phyloP scores from a whole-genome alignment of 2,888 invertebrate genomes.

The Drosophila mercatorum region DNA sequence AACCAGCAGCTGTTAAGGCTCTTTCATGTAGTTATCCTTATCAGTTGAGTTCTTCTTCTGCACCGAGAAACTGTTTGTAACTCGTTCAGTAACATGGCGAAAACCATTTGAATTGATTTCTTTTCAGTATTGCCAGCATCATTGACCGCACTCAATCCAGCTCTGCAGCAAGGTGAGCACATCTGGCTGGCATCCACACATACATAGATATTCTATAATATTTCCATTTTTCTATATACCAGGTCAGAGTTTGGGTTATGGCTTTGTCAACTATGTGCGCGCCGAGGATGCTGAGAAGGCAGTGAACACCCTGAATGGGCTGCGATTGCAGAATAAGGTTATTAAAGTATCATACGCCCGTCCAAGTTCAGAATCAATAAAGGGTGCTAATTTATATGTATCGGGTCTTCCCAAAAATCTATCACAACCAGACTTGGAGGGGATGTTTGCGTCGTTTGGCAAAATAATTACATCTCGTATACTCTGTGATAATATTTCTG shows the following conservation, averaged over 20 bases:
- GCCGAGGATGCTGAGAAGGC: constrained; percentile 99
- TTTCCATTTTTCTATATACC: background rate
- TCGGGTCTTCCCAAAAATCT: constrained; percentile 98
- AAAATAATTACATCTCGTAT: constrained; percentile 98
- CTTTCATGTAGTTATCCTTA: background rate
- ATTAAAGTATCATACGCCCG: constrained; percentile 99
- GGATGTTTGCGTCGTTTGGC: constrained; percentile 96
- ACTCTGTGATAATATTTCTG: constrained; percentile 93
- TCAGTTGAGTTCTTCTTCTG: background rate
- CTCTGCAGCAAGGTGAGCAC: constrained; percentile 83
- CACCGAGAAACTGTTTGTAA: background rate
- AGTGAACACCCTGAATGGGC: constrained; percentile 98
- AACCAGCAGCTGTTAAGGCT: background rate
- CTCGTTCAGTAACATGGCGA: constrained; percentile 9
- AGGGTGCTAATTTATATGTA: constrained; percentile 98
- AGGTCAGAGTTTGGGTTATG: constrained; percentile 99
- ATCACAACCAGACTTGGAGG: constrained; percentile 97
- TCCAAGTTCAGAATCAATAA: constrained; percentile 98
- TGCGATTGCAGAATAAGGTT: constrained; percentile 99
- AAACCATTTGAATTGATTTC: constrained; percentile 27
- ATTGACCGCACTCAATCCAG: constrained; percentile 84
- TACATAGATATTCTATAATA: background rate
- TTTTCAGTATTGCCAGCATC: constrained; percentile 83
- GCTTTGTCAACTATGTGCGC: constrained; percentile 99
- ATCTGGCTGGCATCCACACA: background rate